These are phyloP conservation scores for Barnardius zonarius DNA, from an alignment of 2,113 vertebrate genomes.

Conservation along the genomic window DNA sequence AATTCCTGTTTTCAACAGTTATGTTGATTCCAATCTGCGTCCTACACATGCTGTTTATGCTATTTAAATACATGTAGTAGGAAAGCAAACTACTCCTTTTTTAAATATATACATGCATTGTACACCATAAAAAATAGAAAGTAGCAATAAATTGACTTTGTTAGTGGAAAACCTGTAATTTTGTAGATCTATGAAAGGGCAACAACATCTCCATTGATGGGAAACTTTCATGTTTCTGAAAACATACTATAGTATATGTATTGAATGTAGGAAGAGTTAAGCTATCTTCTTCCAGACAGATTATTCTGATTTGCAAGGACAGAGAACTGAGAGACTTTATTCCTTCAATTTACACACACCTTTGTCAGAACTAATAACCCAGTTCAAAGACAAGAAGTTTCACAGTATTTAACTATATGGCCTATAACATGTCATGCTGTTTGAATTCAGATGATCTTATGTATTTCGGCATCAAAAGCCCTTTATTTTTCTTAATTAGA, in stretches of 20 bases:
- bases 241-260: neutral
- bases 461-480: neutral
- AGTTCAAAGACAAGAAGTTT: neutral
- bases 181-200: neutral
- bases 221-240: neutral
- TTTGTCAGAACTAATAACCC: conserved; percentile 5
- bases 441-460: neutral
- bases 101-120: neutral
- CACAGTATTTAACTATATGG: neutral
- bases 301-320: neutral
- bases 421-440: neutral
- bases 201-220: neutral
- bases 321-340: neutral
- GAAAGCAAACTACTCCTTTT: neutral
- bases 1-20: neutral
- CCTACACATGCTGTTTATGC: neutral
- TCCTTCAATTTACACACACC: neutral
- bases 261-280: neutral
- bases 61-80: neutral
- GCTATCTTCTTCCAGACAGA: neutral
- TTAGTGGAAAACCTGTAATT: neutral
- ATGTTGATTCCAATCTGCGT: neutral
- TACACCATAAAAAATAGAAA: neutral
- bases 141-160: neutral
- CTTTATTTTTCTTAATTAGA: conserved; percentile 48